Evolutionary conservation across 2,113 vertebrate species (phyloP).

Genomic region (Brachypodius melanocephalos): DNA sequence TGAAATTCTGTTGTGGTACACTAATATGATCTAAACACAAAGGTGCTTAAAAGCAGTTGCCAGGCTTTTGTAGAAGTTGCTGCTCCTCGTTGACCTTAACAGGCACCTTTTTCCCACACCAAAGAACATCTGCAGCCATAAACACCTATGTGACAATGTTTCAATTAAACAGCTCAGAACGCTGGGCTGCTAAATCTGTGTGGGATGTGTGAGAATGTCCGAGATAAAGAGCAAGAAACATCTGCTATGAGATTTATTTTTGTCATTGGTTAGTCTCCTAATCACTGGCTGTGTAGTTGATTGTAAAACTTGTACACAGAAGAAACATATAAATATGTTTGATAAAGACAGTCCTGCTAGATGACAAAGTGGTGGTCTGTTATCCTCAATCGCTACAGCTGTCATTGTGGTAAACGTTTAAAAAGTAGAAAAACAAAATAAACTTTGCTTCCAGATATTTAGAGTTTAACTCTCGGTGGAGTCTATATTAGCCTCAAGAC

Average conservation of each 20-base stretch:
- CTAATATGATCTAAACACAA: neutral
- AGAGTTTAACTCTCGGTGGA: neutral
- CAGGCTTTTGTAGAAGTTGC: neutral
- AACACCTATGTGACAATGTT: neutral
- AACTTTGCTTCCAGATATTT: neutral
- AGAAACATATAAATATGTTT: neutral
- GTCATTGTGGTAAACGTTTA: neutral
- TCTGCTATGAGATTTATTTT: neutral
- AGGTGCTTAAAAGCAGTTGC: neutral
- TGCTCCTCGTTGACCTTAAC: rapidly evolving
- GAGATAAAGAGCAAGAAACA: neutral
- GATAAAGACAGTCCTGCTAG: neutral
- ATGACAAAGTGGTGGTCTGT: neutral
- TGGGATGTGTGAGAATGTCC: neutral
- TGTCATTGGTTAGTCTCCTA: neutral
- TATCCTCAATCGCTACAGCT: neutral
- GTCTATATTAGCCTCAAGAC: neutral
- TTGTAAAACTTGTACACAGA: neutral
- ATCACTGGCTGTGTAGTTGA: neutral
- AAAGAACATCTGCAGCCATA: neutral
- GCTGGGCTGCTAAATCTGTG: neutral
- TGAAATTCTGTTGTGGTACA: neutral
- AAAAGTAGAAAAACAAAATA: neutral
- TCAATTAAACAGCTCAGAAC: neutral
- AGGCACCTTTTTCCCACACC: neutral